Evolutionary conservation across 2,797 vertebrate species (phyloP), one percentile per base, ranked within the genome.

Genomic region (Pagetopsis macropterus): DNA sequence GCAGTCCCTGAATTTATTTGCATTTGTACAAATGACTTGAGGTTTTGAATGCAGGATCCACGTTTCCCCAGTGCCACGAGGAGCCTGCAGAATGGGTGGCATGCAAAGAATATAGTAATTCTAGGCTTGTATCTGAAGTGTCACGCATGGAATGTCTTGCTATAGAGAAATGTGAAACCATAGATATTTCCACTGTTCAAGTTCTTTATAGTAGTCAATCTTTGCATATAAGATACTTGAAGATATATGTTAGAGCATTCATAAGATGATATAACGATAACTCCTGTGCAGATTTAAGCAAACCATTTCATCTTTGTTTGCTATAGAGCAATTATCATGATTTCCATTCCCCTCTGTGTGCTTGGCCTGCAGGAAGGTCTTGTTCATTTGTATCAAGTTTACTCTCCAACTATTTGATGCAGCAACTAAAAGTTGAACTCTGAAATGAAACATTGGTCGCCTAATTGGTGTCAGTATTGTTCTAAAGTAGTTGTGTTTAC

Each of bases 391-490:
- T 86, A 88, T 88, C 81, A 82, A 81, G 66, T 71, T 72, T 75
- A 48, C 65, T 80, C 80, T 87, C 73, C 58, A 84, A 85, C 72
- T 84, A 65, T 88, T 84, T 87, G 84, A 91, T 80, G 75, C 65
- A 75, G 72, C 76, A 85, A 79, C 78, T 86, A 79, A 82, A 92
- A 89, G 76, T 88, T 90, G 84, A 93, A 90, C 90, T 91, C 84
- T 84, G 81, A 92, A 87, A 90, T 88, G 85, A 93, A 88, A 92
- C 88, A 94, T 92, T 88, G 88, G 88, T 90, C 87, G 73, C 85
- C 92, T 94, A 94, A 94, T 95, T 95, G 94, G 92, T 94, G 94
- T 94, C 94, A 94, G 88, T 89, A 91, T 92, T 92, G 89, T 93
- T 92, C 89, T 92, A 92, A 91, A 94, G 88, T 89, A 86, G 79